These are phyloP conservation scores for Ditylenchus weischeri DNA, from an alignment of 2,888 invertebrate genomes.

Conservation along the genomic window DNA sequence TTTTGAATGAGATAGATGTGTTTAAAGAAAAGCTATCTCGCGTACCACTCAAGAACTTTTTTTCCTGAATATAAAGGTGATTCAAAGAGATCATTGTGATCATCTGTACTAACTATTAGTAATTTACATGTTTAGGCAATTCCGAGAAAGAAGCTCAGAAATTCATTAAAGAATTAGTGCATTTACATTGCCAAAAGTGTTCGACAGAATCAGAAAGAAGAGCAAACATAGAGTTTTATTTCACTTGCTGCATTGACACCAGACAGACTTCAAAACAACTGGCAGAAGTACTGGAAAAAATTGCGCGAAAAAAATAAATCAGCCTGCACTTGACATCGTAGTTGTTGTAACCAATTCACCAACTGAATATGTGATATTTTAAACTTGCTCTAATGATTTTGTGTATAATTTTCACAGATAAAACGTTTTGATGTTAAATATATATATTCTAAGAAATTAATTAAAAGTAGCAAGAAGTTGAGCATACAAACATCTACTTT, in stretches of 20 bases:
- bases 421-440: neutral
- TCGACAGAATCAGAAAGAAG: neutral
- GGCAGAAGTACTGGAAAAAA: constrained; percentile 2
- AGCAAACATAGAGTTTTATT: neutral
- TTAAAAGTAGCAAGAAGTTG: neutral
- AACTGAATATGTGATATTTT: no score
- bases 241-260: constrained; percentile 8
- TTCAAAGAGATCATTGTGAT: neutral
- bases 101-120: neutral
- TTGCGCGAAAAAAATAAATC: neutral
- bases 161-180: constrained; percentile 38
- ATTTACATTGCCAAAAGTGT: constrained; percentile 4
- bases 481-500: neutral
- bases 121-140: constrained; percentile 30
- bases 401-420: neutral
- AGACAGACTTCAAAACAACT: neutral
- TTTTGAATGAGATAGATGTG: constrained; percentile 50
- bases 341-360: no score
- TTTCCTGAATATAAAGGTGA: constrained; percentile 37
- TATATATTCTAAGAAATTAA: neutral
- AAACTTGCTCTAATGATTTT: no score
- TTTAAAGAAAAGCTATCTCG: constrained; percentile 44
- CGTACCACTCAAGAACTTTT: constrained; percentile 38
- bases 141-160: constrained; percentile 43
- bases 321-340: no score